Conservation (phyloP, 2,888 invertebrate species). For the Scelioninae gen. 1 region DNA sequence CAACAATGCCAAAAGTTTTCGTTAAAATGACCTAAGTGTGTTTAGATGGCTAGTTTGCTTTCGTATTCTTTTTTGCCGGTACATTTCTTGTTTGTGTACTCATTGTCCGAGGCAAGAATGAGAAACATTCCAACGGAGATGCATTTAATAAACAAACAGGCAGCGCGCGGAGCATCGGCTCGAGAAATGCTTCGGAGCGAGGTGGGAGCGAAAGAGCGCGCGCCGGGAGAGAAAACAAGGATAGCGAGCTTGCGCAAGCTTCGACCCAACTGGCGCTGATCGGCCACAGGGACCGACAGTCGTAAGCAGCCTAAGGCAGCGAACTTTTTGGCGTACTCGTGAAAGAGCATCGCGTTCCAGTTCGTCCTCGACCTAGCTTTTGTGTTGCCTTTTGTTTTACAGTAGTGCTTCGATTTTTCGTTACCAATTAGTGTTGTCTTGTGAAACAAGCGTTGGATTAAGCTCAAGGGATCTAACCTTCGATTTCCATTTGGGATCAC, state of each 20-base stretch:
- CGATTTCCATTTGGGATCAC: slow-evolving; percentile 23
- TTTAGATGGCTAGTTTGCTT: too few relatives aligned
- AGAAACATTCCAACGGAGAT: slow-evolving; percentile 45
- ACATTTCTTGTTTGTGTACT: slow-evolving; percentile 7
- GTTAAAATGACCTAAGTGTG: too few relatives aligned
- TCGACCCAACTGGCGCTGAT: slow-evolving; percentile 79
- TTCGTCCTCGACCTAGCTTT: slow-evolving; percentile 23
- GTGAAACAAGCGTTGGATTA: slow-evolving; percentile 21
- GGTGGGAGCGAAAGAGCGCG: slow-evolving; percentile 70
- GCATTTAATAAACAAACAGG: slow-evolving; percentile 73
- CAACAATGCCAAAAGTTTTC: too few relatives aligned
- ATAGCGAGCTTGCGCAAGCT: slow-evolving; percentile 81
- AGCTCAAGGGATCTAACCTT: slow-evolving; percentile 4
- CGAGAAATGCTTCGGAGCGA: slow-evolving; percentile 37
- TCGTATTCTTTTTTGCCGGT: too few relatives aligned
- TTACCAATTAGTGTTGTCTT: slow-evolving; percentile 7
- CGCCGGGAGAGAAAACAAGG: slow-evolving; percentile 64
- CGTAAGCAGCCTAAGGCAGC: slow-evolving; percentile 71
- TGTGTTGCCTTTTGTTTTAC: slow-evolving; percentile 6
- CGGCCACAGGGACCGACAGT: slow-evolving; percentile 76
- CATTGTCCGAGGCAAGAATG: slow-evolving; percentile 40
- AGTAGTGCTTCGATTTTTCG: background rate
- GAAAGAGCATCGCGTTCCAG: slow-evolving; percentile 28
- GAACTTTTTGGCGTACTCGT: slow-evolving; percentile 61
- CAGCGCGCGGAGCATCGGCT: slow-evolving; percentile 49